Evolutionary conservation across 2,113 vertebrate genomes (phyloP).

Genomic region (Eleginops maclovinus): DNA sequence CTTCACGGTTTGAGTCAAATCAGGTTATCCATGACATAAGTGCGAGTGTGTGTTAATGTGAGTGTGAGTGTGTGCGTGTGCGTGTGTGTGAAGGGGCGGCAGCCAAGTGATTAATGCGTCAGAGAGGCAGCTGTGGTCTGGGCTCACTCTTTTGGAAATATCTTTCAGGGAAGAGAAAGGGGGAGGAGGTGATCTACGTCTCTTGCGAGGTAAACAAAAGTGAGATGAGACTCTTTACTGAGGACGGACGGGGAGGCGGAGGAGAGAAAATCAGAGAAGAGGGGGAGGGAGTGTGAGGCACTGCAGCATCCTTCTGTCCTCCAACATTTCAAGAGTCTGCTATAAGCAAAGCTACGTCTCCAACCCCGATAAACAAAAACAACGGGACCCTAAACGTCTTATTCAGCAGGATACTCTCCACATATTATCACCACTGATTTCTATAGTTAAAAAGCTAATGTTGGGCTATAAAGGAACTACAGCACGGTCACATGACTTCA

Average conservation of each 20-base stretch:
- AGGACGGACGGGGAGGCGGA: constrained; percentile 22
- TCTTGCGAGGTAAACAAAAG: constrained; percentile 71
- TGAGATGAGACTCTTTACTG: constrained; percentile 27
- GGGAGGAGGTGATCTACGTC: constrained; percentile 36
- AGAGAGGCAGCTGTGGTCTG: constrained; percentile 72
- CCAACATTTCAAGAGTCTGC: constrained; percentile 26
- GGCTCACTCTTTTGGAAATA: constrained; percentile 78
- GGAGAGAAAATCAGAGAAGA: constrained; percentile 34
- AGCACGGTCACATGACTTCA: too few relatives aligned
- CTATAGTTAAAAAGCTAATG: too few relatives aligned
- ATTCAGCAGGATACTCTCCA: too few relatives aligned
- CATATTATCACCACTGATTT: too few relatives aligned
- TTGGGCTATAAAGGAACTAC: too few relatives aligned
- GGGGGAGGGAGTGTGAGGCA: constrained; percentile 26
- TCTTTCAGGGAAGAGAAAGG: constrained; percentile 60
- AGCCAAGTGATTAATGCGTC: constrained; percentile 80
- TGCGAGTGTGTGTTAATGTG: constrained; percentile 7
- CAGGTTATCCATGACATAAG: constrained; percentile 34
- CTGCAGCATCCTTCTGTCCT: constrained; percentile 52
- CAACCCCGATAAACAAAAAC: not conserved
- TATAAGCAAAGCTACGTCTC: constrained; percentile 31
- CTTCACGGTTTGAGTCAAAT: constrained; percentile 45
- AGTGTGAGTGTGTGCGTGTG: constrained; percentile 9
- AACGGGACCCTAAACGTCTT: too few relatives aligned
- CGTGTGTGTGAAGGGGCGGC: constrained; percentile 46